Conservation (phyloP, 2,113 vertebrate species). For the Cebus imitator region DNA sequence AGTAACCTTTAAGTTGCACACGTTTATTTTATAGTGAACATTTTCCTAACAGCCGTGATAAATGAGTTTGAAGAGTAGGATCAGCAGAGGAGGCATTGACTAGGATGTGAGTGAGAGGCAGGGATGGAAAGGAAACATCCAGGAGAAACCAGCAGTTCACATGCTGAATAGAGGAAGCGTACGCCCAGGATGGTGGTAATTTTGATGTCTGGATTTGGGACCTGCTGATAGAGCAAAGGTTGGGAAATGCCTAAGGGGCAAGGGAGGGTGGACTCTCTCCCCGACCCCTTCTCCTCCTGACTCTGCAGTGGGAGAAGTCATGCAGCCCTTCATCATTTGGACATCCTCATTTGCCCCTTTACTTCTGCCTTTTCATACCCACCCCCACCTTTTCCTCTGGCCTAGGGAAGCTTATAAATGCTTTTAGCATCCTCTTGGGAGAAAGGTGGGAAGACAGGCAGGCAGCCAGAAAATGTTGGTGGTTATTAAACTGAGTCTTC, state of each 20-base stretch:
- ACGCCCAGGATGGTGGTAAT: fast-evolving
- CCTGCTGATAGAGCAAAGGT: not conserved
- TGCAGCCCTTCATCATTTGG: not conserved
- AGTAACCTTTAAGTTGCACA: not conserved
- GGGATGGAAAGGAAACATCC: not conserved
- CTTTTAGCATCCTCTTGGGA: constrained; percentile 62
- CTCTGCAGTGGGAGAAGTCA: not conserved
- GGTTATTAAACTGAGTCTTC: constrained; percentile 68
- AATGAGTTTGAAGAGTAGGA: not conserved
- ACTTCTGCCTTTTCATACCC: not conserved
- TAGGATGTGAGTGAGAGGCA: not conserved
- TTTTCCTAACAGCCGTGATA: not conserved
- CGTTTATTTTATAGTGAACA: not conserved
- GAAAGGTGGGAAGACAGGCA: constrained; percentile 66
- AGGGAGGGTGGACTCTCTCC: fast-evolving
- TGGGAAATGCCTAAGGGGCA: not conserved
- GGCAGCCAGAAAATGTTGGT: constrained; percentile 62
- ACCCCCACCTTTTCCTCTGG: not conserved
- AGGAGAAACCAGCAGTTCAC: not conserved
- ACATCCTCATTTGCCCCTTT: not conserved
- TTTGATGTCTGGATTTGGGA: not conserved
- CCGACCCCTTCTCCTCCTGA: no score
- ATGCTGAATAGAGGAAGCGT: not conserved
- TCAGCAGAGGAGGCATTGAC: not conserved
- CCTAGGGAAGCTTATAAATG: not conserved